Base-by-base conservation (phyloP, 2,888 invertebrate species). In the Rhodophaea formosa region DNA sequence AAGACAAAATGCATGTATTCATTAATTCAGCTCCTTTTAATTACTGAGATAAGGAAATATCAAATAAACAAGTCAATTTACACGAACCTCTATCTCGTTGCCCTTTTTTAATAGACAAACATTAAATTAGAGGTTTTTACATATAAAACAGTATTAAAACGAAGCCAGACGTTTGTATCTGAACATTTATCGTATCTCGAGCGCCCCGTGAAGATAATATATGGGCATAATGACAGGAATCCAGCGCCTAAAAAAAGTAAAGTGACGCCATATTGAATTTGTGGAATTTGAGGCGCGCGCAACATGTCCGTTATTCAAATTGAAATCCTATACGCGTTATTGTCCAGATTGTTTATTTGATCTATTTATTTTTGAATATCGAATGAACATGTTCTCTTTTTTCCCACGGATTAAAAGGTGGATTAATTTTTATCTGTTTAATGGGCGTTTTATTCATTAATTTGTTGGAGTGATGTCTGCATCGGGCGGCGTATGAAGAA, bases 171-270 rank as follows among this genome's bases (percentile, higher is more conserved):
- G 72, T 76, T 76, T 76, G 69, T 73, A 67, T 69, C 67, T 65
- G 71, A 74, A 70, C 73, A 79, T 75, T 79, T 77, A 82, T 80
- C 84, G 77, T 66, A 75, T 70, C 68, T 74, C 74, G 69, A 80
- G 80, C 82, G 68, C 82, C 85, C 82, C 82, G 79, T 76, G 77
- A 81, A 75, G 80, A 79, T 85, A 85, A 87, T 80, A 75, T 81
- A 86, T 77, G 80, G 75, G 65, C 76, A 72, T 80, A 87, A 79
- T 82, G 86, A 87, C 83, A 84, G 79, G 76, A 80, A 75, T 78
- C 77, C 80, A 74, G 79, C 72, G 77, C 73, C 67, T 72, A 79
- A 75, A 53, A 44, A 80, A 76, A 68, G 61, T 63, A 68, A 72
- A 77, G 69, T 75, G 77, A 78, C 80, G 77, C 80, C 81, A 78